Evolutionary conservation across 2,797 vertebrate species (phyloP).

Genomic region (Perdix hodgsoniae): DNA sequence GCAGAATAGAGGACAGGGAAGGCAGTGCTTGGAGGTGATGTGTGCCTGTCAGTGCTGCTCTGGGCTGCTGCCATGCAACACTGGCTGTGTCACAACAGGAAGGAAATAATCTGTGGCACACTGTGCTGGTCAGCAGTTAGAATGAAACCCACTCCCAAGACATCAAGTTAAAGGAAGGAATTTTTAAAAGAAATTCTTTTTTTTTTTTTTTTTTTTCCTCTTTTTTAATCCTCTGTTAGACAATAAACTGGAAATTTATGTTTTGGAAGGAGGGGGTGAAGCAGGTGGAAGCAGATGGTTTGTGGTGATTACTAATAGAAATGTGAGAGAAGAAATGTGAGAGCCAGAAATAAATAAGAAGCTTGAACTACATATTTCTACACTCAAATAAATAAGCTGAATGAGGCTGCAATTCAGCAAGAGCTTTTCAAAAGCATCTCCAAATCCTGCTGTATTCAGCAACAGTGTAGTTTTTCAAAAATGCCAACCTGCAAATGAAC

Average conservation of each 20-base stretch:
- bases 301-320: neutral
- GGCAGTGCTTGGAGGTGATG: neutral
- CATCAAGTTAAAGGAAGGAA: neutral
- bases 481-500: neutral
- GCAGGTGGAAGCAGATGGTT: constrained; percentile 6
- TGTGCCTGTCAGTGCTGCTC: neutral
- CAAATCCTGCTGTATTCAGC: constrained; percentile 4
- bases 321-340: neutral
- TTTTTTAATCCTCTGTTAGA: neutral
- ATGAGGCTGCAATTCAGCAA: constrained; percentile 35
- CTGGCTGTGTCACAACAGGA: neutral
- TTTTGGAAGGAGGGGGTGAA: neutral
- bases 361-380: neutral
- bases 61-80: neutral
- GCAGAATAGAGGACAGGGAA: neutral
- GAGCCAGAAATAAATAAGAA: neutral
- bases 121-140: neutral
- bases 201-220: neutral
- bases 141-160: neutral
- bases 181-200: neutral
- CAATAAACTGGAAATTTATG: neutral
- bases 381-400: constrained; percentile 1
- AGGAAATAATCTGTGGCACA: neutral
- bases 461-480: neutral
- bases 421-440: constrained; percentile 21